Percentiles rank a stretch among this genome's conserved stretches.
These are phyloP conservation scores for Dendrophyllia cribrosa DNA, from an alignment of 64 coral and sea anemone species.

Conservation along the genomic window DNA sequence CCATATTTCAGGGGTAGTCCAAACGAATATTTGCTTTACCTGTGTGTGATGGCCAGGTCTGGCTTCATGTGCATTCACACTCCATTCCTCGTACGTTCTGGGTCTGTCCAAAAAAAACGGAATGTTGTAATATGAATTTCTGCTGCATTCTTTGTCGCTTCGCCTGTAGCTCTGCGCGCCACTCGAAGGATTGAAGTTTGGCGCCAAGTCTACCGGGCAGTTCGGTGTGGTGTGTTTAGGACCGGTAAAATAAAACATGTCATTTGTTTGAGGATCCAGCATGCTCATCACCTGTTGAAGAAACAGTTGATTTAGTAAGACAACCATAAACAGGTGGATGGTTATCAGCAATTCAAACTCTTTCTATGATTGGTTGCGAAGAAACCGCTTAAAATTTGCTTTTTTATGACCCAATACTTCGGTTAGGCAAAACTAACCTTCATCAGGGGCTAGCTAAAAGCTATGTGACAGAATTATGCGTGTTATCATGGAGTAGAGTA, in stretches of 20 bases:
- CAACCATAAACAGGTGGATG: too few species aligned
- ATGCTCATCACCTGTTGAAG: constrained; percentile 80
- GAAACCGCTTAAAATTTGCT: too few species aligned
- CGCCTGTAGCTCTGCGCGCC: constrained; percentile 70
- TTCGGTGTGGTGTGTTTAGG: constrained; percentile 86
- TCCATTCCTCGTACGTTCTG: constrained; percentile 83
- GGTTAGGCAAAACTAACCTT: too few species aligned
- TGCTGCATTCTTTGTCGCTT: constrained; percentile 41
- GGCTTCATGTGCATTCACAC: constrained; percentile 93
- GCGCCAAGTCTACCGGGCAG: constrained; percentile 81
- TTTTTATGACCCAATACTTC: too few species aligned
- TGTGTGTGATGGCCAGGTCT: constrained; percentile 94
- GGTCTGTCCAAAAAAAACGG: constrained; percentile 78
- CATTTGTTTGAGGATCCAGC: constrained; percentile 68
- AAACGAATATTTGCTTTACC: constrained; percentile 26
- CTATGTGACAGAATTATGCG: too few species aligned
- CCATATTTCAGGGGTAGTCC: too few species aligned
- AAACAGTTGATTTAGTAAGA: background rate
- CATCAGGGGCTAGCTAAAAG: too few species aligned
- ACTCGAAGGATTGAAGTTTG: constrained; percentile 78
- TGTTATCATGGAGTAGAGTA: too few species aligned
- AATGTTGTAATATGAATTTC: constrained; percentile 79
- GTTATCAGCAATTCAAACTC: too few species aligned
- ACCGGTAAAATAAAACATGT: constrained; percentile 88
- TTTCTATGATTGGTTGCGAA: too few species aligned